Conservation (phyloP, 2,797 vertebrate species). For the Arvicola amphibius region DNA sequence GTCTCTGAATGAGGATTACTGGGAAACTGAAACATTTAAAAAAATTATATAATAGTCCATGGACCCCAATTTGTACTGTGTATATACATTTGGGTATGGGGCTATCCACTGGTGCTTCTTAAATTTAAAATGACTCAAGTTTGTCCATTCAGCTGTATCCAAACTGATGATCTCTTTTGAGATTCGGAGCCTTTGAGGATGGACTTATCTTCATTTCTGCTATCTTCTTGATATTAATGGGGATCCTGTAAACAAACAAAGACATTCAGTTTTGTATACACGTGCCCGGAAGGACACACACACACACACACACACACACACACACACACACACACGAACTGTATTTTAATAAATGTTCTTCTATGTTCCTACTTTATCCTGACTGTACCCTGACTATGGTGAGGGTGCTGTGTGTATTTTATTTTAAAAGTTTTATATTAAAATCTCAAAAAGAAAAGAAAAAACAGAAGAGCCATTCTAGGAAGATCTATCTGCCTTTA, state of each 20-base stretch:
- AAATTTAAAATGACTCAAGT: not conserved
- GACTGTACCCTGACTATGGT: not conserved
- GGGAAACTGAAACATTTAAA: not conserved
- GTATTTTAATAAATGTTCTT: constrained; percentile 23
- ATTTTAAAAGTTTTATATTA: not conserved
- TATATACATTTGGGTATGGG: too few species aligned
- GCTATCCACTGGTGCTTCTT: not conserved
- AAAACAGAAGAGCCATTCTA: constrained; percentile 36
- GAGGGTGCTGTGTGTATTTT: not conserved
- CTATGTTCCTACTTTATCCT: not conserved
- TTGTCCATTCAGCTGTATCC: not conserved
- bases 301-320: not conserved
- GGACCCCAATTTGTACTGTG: not conserved
- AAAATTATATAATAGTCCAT: not conserved
- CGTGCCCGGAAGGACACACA: not conserved
- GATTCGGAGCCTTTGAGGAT: not conserved
- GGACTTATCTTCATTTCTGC: not conserved
- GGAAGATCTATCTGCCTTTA: constrained; percentile 63
- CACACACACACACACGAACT: not conserved
- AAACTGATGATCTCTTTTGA: not conserved
- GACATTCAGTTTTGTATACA: not conserved
- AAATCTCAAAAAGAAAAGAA: not conserved
- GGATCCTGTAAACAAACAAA: constrained; percentile 27
- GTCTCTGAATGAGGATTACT: not conserved
- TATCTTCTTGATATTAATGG: not conserved